Conservation (phyloP, 2,797 vertebrate genomes). For the Scolopax bukidnonensis region DNA sequence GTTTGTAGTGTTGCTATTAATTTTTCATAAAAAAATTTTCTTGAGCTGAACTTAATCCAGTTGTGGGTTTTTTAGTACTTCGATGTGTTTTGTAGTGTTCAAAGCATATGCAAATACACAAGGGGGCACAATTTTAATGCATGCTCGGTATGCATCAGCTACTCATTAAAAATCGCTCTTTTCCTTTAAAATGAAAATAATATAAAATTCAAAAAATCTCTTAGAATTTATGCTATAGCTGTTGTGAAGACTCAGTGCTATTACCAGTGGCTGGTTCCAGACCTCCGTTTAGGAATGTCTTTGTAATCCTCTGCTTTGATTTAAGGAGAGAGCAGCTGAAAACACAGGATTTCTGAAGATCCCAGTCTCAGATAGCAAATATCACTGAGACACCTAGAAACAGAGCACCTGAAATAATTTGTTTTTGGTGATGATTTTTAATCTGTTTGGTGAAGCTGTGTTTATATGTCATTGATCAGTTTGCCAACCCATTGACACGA, state of each 20-base stretch:
- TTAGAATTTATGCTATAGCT: not conserved
- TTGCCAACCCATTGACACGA: not conserved
- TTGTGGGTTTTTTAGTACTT: not conserved
- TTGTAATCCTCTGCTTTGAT: not conserved
- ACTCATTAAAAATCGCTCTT: slow-evolving; percentile 8
- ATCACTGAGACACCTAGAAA: not conserved
- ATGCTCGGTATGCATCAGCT: not conserved
- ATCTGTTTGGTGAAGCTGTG: not conserved
- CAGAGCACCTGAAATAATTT: not conserved
- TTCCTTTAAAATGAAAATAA: not conserved
- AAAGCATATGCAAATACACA: slow-evolving; percentile 54
- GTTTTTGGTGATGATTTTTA: not conserved
- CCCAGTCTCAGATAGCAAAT: not conserved
- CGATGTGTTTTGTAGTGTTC: not conserved
- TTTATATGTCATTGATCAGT: not conserved
- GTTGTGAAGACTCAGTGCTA: not conserved
- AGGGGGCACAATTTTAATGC: slow-evolving; percentile 52
- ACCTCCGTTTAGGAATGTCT: not conserved
- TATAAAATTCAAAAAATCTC: not conserved
- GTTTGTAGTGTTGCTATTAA: not conserved
- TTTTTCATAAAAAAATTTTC: slow-evolving; percentile 44
- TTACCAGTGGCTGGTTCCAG: not conserved
- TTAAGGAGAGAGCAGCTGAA: not conserved
- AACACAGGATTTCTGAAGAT: not conserved
- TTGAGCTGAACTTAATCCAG: not conserved